A percentile compares a stretch with the other conserved stretches of the same genome.
Evolutionary conservation across 2,113 vertebrate genomes (phyloP).

Genomic region (Andinoacara biseriatus): DNA sequence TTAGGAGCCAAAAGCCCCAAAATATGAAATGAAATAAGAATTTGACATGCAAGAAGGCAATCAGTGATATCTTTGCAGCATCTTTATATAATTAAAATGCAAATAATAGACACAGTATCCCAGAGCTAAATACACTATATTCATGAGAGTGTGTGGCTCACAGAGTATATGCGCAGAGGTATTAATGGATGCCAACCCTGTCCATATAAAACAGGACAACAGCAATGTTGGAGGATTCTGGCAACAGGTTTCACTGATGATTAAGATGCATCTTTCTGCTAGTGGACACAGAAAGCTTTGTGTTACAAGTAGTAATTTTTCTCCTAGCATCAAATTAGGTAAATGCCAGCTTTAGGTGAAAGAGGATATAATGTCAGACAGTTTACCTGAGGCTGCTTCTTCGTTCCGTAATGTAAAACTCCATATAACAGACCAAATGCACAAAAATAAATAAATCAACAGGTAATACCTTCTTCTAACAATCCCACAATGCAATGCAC

Average conservation of each 20-base stretch:
- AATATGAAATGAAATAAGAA: neutral
- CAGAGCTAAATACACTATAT: neutral
- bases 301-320: neutral
- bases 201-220: neutral
- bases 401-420: neutral
- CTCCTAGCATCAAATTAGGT: neutral
- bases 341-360: neutral
- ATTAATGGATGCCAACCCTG: neutral
- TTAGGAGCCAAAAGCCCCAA: neutral
- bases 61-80: neutral
- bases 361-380: neutral
- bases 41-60: neutral
- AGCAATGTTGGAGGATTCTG: neutral
- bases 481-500: no score
- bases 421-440: no score
- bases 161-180: neutral
- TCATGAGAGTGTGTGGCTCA: neutral
- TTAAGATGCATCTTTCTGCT: neutral
- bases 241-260: neutral
- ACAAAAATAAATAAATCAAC: no score
- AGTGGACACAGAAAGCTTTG: neutral
- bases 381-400: neutral
- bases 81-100: conserved; percentile 17
- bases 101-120: neutral
- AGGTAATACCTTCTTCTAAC: no score